Base-by-base conservation (phyloP, 2,113 vertebrate genomes). In the Pollachius pollachius region DNA sequence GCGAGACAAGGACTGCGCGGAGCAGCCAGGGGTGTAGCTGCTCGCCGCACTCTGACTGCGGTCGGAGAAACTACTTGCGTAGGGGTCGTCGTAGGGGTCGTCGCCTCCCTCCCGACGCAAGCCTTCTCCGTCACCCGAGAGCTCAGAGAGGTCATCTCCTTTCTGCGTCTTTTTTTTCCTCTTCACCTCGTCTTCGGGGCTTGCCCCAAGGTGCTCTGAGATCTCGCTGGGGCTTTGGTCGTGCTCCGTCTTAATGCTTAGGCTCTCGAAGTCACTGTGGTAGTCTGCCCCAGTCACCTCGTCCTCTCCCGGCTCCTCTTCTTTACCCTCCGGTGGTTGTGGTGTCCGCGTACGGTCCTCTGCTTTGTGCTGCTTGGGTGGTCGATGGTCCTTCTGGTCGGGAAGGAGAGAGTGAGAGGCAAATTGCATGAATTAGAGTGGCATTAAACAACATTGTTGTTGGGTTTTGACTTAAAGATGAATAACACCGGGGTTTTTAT, bases 231-330 rank as follows among this genome's bases (percentile, higher is more conserved):
- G 64, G 21, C 82, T 89, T 18, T 30, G 57, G 9, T 81, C 84
- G 0, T 63, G 72, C 19, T 85, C 88, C 0, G 78, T 82, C 34
- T 56, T 62, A 9, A 48, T 13, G 70, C 81, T 84, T 65, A 81
- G 83, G 12, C 87, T 92, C 62, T 93, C 91, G 78, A 93, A 92
- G 71, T 93, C 90, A 62, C 88, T 93, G 56, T 88, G 80, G 15
- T 92, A 93, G 64, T 80, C 21, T 15, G 19, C 60, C 21, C 5
- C 21, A 23, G 15, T 16, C 16, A 13, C 54, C 54, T 57, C 54
- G 7, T 57, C 54, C 54, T 57, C 54, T 13, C n/a, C 15, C 54
- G 1, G 15, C 54, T 57, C 15, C 54, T 57, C 54, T 6, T 57
- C 54, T n/a, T 48, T 13, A 48, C 2, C 41, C n/a, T 16, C 54